Evolutionary conservation across 2,797 vertebrate species (phyloP), one percentile per base, ranked within the genome.

Genomic region (Siniperca obscura): DNA sequence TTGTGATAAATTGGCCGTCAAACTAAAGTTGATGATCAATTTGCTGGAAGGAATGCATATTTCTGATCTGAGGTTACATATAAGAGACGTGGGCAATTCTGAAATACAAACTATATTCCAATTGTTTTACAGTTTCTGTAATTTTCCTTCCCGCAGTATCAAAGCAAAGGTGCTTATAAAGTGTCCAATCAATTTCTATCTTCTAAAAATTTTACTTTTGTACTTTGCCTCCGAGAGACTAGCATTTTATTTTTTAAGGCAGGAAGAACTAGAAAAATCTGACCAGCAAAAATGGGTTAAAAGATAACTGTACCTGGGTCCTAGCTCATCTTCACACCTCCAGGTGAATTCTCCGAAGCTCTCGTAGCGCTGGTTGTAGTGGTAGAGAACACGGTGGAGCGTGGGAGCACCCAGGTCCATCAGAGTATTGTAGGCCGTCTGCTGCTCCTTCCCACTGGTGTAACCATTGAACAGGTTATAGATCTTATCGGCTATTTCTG

Each of bases 401-500:
- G 97, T 97, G 38, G 98, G 97, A 0, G 98, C 96, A 0, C 98
- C 98, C 88, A 99, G 93, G 78, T 99, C 98, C 96, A 99, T 96
- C 66, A 99, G 95, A 0, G 98, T 99, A 87, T 99, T 99, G 93
- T 99, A 99, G 76, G 98, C 98, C 0, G 98, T 99, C 93, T 99
- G 98, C 86, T 99, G 98, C 81, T 99, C 98, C 90, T 99, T 99
- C 52, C 98, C 98, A 0, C 98, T 99, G 50, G 98, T 99, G 81
- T 99, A 99, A 84, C 98, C 98, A 0, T 99, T 99, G 91, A 99
- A 99, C 91, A 99, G 96, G 87, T 99, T 99, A 89, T 99, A 99
- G 95, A 99, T 99, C 94, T 99, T 99, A 91, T 99, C 98, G 5
- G 98, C 96, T 81, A 99, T 98, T 96, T 99, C 98, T 99, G 91